phyloP scores from a whole-genome alignment of 1,140 invertebrate genomes.

The Drosophila trapezifrons region DNA sequence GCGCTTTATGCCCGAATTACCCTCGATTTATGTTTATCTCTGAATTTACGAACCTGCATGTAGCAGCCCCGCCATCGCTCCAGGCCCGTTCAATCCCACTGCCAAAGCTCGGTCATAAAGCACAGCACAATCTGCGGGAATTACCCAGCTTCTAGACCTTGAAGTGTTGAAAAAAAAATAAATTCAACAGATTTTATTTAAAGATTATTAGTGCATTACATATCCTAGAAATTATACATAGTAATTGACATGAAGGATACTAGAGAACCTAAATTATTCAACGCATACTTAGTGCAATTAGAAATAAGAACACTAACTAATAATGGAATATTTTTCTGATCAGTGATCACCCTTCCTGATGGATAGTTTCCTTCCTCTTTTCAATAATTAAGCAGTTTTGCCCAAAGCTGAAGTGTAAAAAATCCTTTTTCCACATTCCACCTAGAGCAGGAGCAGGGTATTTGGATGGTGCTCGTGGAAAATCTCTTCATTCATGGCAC shows the following conservation, averaged over 20 bases:
- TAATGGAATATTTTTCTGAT: too few species aligned
- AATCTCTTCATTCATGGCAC: constrained; percentile 43
- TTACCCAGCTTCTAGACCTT: neutral
- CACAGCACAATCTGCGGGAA: neutral
- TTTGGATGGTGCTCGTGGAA: constrained; percentile 10
- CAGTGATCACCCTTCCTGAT: neutral
- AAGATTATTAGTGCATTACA: too few species aligned
- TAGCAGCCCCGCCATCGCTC: constrained; percentile 8
- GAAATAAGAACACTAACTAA: too few species aligned
- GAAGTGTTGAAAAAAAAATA: neutral
- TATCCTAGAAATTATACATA: neutral
- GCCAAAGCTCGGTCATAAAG: constrained; percentile 15
- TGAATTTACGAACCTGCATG: constrained; percentile 73
- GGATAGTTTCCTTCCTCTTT: neutral
- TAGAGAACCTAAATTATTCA: too few species aligned
- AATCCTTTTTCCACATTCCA: neutral
- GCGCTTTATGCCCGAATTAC: constrained; percentile 74
- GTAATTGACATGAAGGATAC: too few species aligned
- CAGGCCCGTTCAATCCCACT: constrained; percentile 11
- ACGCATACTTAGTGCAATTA: too few species aligned
- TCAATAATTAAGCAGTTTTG: neutral
- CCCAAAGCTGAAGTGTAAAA: neutral
- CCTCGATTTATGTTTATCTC: constrained; percentile 79
- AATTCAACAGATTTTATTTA: neutral
- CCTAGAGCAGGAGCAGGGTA: constrained; percentile 5